Percentiles rank a stretch among this genome's conserved stretches.
These are phyloP conservation scores for Malurus leucopterus DNA, from an alignment of 2,797 vertebrate species.

Conservation along the genomic window DNA sequence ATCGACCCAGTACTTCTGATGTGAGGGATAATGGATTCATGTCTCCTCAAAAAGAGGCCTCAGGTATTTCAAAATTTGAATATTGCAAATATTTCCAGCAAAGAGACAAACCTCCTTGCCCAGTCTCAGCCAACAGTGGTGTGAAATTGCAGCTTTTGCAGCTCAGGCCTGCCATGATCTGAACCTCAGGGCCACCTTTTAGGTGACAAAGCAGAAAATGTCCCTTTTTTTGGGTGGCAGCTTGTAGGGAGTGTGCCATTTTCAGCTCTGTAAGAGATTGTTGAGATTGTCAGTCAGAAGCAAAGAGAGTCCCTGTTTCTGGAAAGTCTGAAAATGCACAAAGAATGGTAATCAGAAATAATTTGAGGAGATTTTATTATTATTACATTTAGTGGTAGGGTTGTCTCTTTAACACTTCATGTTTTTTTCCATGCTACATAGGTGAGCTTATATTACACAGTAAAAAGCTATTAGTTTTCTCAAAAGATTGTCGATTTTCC, in stretches of 20 bases:
- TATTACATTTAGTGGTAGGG: constrained; percentile 5
- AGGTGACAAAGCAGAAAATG: neutral
- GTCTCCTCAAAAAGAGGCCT: neutral
- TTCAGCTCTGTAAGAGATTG: neutral
- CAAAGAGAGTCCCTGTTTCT: neutral
- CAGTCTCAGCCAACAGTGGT: neutral
- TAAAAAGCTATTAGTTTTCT: constrained; percentile 56
- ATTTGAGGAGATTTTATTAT: constrained; percentile 38
- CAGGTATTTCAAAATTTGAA: neutral
- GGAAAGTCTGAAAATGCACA: neutral
- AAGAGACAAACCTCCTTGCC: neutral
- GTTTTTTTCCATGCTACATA: constrained; percentile 18
- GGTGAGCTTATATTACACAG: constrained; percentile 6
- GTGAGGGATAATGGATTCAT: neutral
- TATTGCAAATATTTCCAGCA: neutral
- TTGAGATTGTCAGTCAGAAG: neutral
- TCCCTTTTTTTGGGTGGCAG: neutral
- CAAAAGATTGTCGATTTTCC: constrained; percentile 37
- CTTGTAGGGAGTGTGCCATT: neutral
- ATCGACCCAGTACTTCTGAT: neutral
- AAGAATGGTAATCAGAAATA: neutral
- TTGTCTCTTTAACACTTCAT: constrained; percentile 1
- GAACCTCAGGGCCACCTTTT: neutral
- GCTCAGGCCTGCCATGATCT: neutral
- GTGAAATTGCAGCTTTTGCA: neutral